Evolutionary conservation across 1,140 invertebrate genomes (phyloP).

Genomic region (Penaeus chinensis): DNA sequence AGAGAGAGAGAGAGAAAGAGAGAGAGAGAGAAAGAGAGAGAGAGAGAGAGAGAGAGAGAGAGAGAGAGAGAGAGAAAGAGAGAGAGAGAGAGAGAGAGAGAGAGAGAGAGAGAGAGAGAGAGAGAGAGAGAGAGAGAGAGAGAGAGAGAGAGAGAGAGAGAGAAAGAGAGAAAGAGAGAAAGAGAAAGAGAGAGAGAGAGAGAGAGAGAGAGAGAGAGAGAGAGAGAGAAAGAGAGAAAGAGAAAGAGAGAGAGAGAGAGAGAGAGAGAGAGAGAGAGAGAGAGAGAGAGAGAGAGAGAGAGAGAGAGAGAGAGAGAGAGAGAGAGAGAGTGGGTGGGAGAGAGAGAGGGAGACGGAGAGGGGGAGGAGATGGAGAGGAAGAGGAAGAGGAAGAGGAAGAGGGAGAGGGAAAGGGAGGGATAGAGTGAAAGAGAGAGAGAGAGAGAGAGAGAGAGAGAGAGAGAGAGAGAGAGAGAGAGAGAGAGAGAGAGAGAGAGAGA

Average conservation of each 20-base stretch:
- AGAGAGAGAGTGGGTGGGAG: not conserved
- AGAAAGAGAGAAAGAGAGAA: not conserved
- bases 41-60: too few relatives aligned
- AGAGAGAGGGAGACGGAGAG: not conserved
- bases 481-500: not conserved
- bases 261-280: too few relatives aligned
- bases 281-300: not conserved
- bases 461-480: not conserved
- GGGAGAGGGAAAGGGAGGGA: too few relatives aligned
- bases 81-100: not conserved
- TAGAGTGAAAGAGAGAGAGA: too few relatives aligned
- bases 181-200: too few relatives aligned
- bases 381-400: too few relatives aligned
- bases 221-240: not conserved
- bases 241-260: too few relatives aligned
- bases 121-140: not conserved
- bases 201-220: not conserved
- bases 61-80: too few relatives aligned
- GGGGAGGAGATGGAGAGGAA: not conserved
- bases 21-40: too few relatives aligned
- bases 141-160: not conserved
- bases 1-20: too few relatives aligned
- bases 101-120: not conserved
- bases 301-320: too few relatives aligned
- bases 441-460: too few relatives aligned